Evolutionary conservation across 92 coral and sea anemone genomes (phyloP), one percentile per base, ranked within the genome.

Genomic region (Siderastrea radians): DNA sequence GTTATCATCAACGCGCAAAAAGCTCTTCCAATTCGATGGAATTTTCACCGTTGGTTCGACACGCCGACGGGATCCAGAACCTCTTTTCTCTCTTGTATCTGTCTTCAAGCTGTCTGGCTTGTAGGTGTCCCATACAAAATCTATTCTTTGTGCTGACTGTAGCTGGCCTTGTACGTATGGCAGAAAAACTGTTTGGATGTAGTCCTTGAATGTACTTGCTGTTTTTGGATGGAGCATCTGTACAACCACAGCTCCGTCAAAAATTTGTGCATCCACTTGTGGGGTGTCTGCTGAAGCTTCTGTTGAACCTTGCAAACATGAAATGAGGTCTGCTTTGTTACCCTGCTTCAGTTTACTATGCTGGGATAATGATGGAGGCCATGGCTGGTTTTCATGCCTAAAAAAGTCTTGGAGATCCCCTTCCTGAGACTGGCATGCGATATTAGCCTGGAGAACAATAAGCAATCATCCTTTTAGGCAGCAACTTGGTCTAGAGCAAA

Each of bases 401-500:
- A 88, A 88, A n/a, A 81, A 81, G 2, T 88, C 91, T 57, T 88
- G 58, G 26, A 88, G 63, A 78, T 83, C 43, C 0, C 92, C 88
- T 14, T 88, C 78, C 11, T 75, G 88, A 70, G 84, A 66, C 77
- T 83, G 92, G 79, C 92, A 89, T 1, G 85, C 79, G 60, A 89
- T 89, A 50, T 66, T 13, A 83, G 80, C 49, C 92, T 59, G 16
- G 88, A 89, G 71, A 89, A 89, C 72, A 89, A 47, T 44, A 53
- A 68, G 59, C 92, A 83, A 61, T 82, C 92, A 68, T 50, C 78
- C 51, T 84, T 90, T 2, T 85, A 55, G 11, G 67, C 93, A 38
- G 90, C 15, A 74, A 90, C 86, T 87, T 78, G 79, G 87, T 90
- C 91, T 57, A 93, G 81, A 3, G 91, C 87, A 52, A 93, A 93